phyloP scores from a whole-genome alignment of 2,888 invertebrate species.

The Geotrupes spiniger region DNA sequence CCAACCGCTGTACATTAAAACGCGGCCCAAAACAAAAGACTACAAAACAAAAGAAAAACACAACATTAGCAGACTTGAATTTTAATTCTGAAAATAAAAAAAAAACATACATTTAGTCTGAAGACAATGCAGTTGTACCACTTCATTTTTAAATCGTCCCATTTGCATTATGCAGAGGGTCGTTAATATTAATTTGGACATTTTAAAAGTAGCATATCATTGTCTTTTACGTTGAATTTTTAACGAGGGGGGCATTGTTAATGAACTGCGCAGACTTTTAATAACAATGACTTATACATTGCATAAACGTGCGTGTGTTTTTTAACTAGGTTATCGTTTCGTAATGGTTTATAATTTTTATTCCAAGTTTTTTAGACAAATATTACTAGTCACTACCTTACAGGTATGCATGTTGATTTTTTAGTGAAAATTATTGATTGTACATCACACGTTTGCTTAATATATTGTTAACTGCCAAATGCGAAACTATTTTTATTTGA shows the following conservation, averaged over 20 bases:
- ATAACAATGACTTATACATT: not conserved
- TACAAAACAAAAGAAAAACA: conserved; percentile 42
- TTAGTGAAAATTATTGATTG: too few species aligned
- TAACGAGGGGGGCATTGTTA: conserved; percentile 12
- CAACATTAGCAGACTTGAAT: conserved; percentile 45
- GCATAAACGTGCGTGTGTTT: too few species aligned
- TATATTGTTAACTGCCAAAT: too few species aligned
- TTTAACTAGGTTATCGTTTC: too few species aligned
- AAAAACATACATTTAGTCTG: conserved; percentile 16
- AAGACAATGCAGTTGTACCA: conserved; percentile 21
- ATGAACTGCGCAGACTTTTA: conserved; percentile 10
- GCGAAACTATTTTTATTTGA: too few species aligned
- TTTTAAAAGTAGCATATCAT: conserved; percentile 18
- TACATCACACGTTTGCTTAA: too few species aligned
- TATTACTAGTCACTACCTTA: too few species aligned
- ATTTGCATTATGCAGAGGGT: conserved; percentile 20
- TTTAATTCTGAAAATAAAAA: conserved; percentile 40
- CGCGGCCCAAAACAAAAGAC: conserved; percentile 43
- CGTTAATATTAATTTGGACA: conserved; percentile 22
- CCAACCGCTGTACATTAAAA: conserved; percentile 37
- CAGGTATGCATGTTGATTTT: too few species aligned
- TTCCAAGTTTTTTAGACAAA: too few species aligned
- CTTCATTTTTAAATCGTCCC: conserved; percentile 24
- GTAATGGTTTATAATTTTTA: too few species aligned
- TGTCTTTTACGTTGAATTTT: conserved; percentile 18